phyloP scores from a whole-genome alignment of 2,113 vertebrate genomes.

The Lasiurus borealis region DNA sequence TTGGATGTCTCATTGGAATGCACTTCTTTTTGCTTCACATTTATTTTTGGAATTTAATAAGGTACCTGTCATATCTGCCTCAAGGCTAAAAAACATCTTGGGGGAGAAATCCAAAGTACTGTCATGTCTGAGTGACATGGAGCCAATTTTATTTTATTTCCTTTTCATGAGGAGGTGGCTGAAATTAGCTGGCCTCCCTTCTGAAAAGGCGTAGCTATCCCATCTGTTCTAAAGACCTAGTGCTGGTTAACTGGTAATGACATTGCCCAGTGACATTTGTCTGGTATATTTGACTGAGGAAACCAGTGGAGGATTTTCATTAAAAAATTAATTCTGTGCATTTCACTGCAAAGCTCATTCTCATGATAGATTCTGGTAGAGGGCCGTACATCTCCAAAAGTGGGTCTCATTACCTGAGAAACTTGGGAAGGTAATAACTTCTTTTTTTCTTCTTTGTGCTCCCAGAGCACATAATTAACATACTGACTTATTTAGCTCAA shows the following conservation, averaged over 20 bases:
- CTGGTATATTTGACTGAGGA: constrained; percentile 84
- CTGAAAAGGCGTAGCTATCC: constrained; percentile 81
- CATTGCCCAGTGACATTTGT: constrained; percentile 87
- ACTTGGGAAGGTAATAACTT: constrained; percentile 87
- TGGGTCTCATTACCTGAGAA: constrained; percentile 87
- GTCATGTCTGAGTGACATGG: constrained; percentile 92
- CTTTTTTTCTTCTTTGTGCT: constrained; percentile 84
- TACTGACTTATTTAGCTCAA: constrained; percentile 84
- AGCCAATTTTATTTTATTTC: constrained; percentile 88
- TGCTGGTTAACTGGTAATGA: constrained; percentile 87
- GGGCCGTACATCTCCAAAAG: constrained; percentile 84
- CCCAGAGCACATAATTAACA: constrained; percentile 87
- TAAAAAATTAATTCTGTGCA: constrained; percentile 87
- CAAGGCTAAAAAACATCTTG: constrained; percentile 90
- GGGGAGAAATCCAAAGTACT: constrained; percentile 89
- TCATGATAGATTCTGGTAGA: constrained; percentile 87
- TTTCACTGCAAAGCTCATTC: constrained; percentile 84
- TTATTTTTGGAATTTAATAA: constrained; percentile 94
- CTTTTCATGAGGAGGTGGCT: constrained; percentile 84
- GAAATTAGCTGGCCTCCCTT: constrained; percentile 86
- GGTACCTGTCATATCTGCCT: constrained; percentile 92
- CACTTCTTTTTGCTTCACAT: constrained; percentile 88
- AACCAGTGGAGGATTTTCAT: constrained; percentile 85
- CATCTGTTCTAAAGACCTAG: constrained; percentile 86
- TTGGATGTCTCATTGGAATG: constrained; percentile 90